A percentile compares a stretch with the other conserved stretches of the same genome.
Conservation (phyloP, 2,888 invertebrate genomes). For the Rhagonycha lutea region DNA sequence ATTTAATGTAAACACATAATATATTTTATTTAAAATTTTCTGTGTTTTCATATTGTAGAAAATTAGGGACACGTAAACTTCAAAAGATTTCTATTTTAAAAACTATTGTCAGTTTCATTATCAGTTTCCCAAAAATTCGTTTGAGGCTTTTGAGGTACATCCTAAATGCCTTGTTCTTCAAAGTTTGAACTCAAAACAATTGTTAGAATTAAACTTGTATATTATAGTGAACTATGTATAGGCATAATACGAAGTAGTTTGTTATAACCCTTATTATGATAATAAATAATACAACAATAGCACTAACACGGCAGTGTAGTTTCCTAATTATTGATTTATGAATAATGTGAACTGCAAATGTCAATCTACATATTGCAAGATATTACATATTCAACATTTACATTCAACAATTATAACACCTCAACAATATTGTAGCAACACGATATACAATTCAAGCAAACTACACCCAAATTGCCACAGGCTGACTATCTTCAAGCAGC, state of each 20-base stretch:
- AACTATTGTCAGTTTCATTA: background rate
- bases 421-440: conserved; percentile 20
- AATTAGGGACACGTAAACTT: background rate
- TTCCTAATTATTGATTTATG: background rate
- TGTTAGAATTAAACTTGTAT: background rate
- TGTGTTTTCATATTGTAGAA: background rate
- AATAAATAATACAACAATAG: background rate
- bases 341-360: background rate
- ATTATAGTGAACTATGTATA: background rate
- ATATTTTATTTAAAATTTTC: background rate
- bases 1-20: background rate
- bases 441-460: conserved; percentile 15
- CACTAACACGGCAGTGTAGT: background rate
- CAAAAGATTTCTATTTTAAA: background rate
- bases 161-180: background rate
- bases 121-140: background rate
- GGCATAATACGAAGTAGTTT: background rate
- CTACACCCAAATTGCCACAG: conserved; percentile 32
- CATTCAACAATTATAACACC: conserved; percentile 21
- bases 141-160: background rate
- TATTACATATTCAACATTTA: conserved; percentile 17
- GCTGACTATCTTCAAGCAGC: conserved; percentile 34
- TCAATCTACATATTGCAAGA: background rate
- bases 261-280: background rate
- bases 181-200: background rate